phyloP scores from a whole-genome alignment of 2,888 invertebrate species.

The Nomada fabriciana region DNA sequence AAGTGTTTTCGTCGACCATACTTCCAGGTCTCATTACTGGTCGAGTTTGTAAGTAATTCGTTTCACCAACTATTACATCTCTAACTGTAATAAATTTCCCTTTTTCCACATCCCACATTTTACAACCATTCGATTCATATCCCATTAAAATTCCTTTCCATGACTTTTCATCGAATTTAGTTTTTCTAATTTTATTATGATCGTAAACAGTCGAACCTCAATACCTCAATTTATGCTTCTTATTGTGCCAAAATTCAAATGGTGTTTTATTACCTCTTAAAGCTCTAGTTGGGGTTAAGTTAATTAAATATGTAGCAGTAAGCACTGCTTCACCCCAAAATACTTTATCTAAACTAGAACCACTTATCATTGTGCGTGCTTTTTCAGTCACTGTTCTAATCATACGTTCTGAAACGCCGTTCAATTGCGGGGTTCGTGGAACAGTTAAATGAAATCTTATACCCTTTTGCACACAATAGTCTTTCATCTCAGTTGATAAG shows the following conservation, averaged over 20 bases:
- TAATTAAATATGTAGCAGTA: conserved; percentile 6
- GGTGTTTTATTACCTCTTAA: not conserved
- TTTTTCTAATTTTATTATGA: conserved; percentile 5
- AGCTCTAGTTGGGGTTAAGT: not conserved
- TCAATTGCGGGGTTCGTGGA: not conserved
- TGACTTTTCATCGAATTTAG: not conserved
- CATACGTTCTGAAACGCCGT: too few species aligned
- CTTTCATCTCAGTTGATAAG: conserved; percentile 6
- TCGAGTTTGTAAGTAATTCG: not conserved
- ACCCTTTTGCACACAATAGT: conserved; percentile 12
- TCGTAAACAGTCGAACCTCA: conserved; percentile 2
- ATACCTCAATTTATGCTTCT: not conserved
- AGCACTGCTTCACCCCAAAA: too few species aligned
- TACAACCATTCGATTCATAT: not conserved
- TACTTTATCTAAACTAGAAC: too few species aligned
- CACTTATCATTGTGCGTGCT: too few species aligned
- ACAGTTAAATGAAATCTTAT: conserved; percentile 30
- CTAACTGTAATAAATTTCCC: not conserved
- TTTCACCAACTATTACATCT: not conserved
- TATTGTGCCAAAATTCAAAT: not conserved
- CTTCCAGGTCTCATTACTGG: not conserved
- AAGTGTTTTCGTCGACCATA: too few species aligned
- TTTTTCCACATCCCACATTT: not conserved
- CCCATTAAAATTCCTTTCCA: not conserved
- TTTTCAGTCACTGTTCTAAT: too few species aligned